A percentile compares a stretch with the other conserved stretches of the same genome.
Evolutionary conservation across 2,113 vertebrate species (phyloP).

Genomic region (Lucifuga dentata): DNA sequence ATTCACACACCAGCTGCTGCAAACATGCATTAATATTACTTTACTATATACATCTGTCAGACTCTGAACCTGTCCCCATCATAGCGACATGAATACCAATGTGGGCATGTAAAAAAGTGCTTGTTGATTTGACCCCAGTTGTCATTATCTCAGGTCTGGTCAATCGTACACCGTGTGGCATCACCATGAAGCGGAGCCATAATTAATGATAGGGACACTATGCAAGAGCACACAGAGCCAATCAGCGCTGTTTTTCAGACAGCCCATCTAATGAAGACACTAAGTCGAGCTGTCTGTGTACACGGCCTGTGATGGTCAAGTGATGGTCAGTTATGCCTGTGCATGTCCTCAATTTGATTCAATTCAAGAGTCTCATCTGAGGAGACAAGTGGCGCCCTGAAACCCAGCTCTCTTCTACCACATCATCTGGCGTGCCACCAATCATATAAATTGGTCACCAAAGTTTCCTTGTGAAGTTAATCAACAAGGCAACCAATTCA

Average conservation of each 20-base stretch:
- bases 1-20: constrained; percentile 17
- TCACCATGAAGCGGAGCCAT: constrained; percentile 55
- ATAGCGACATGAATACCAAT: constrained; percentile 73
- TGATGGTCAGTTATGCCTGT: constrained; percentile 67
- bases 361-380: constrained; percentile 61
- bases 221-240: constrained; percentile 65
- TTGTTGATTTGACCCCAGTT: constrained; percentile 68
- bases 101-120: constrained; percentile 34
- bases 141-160: constrained; percentile 66
- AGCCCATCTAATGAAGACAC: constrained; percentile 66
- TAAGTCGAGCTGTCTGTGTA: constrained; percentile 55
- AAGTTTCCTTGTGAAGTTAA: constrained; percentile 76
- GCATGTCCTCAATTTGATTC: constrained; percentile 71
- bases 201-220: constrained; percentile 68
- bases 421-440: constrained; percentile 53
- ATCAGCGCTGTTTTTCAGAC: constrained; percentile 68
- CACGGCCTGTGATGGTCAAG: constrained; percentile 68
- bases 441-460: constrained; percentile 66
- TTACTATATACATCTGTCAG: constrained; percentile 50
- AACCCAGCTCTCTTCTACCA: constrained; percentile 42
- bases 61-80: constrained; percentile 26
- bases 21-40: constrained; percentile 44
- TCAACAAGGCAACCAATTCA: constrained; percentile 60
- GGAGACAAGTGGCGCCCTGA: constrained; percentile 57
- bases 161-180: constrained; percentile 48